A percentile compares a stretch with the other conserved stretches of the same genome.
These are phyloP conservation scores for Allygus modestus DNA, from an alignment of 2,888 invertebrate genomes.

Conservation along the genomic window DNA sequence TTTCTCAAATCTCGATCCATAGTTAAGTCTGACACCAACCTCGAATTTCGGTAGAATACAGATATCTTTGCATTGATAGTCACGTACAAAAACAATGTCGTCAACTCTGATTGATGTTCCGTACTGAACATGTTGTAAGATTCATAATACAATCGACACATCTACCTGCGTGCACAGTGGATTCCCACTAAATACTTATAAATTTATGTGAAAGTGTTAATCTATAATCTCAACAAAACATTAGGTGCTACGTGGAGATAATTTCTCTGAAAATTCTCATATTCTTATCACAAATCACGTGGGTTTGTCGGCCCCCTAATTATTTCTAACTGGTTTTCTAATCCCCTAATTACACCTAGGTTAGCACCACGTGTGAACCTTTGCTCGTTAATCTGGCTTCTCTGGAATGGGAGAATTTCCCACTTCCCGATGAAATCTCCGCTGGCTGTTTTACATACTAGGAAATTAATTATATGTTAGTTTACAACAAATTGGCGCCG, in stretches of 20 bases:
- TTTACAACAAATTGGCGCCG: background rate
- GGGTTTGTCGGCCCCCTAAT: background rate
- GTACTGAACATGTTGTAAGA: too few species aligned
- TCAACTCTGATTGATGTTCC: too few species aligned
- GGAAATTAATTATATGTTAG: conserved; percentile 29
- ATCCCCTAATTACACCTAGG: conserved; percentile 22
- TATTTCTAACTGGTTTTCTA: conserved; percentile 12
- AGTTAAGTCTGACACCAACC: too few species aligned
- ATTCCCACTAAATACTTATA: too few species aligned
- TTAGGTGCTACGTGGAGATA: background rate
- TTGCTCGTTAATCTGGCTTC: conserved; percentile 2
- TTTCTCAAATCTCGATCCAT: too few species aligned
- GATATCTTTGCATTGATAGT: too few species aligned
- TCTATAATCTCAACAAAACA: background rate
- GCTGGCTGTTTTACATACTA: background rate
- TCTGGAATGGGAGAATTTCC: conserved; percentile 25
- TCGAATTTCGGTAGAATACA: too few species aligned
- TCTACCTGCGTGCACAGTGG: too few species aligned
- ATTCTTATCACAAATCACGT: background rate
- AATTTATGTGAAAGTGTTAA: background rate
- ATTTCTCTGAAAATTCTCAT: conserved; percentile 13
- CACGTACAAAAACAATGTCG: too few species aligned
- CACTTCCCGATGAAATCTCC: conserved; percentile 11
- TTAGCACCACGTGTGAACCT: background rate
- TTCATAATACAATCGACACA: too few species aligned